Evolutionary conservation across 2,113 vertebrate genomes (phyloP).

Genomic region (Microtus pennsylvanicus): DNA sequence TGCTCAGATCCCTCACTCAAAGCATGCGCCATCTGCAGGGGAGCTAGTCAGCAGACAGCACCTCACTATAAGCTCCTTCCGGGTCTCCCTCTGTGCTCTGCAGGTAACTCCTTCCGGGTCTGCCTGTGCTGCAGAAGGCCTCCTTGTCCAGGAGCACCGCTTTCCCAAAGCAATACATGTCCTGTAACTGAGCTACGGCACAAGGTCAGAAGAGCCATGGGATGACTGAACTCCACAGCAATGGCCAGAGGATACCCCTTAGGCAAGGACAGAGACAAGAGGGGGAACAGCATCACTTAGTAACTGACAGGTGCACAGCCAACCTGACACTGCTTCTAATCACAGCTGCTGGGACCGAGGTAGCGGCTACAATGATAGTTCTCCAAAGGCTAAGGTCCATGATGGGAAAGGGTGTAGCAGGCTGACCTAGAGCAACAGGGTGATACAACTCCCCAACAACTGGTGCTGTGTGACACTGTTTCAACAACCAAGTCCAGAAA

Average conservation of each 20-base stretch:
- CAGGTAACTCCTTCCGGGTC: neutral
- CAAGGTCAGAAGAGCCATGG: neutral
- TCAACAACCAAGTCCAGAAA: too few relatives aligned
- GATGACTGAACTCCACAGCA: neutral
- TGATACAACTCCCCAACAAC: too few relatives aligned
- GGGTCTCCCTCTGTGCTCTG: neutral
- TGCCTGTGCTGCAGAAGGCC: neutral
- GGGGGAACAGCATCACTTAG: neutral
- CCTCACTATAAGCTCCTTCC: neutral
- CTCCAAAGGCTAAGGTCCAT: too few relatives aligned
- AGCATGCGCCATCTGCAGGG: neutral
- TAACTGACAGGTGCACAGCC: too few relatives aligned
- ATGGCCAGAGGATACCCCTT: neutral
- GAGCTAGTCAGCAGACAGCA: neutral
- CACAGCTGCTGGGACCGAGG: too few relatives aligned
- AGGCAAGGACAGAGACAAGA: neutral
- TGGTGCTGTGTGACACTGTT: too few relatives aligned
- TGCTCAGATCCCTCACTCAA: neutral
- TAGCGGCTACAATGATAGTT: too few relatives aligned
- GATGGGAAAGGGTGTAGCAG: too few relatives aligned
- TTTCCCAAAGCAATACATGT: neutral
- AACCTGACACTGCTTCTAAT: too few relatives aligned
- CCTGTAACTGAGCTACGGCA: neutral
- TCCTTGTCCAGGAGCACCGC: neutral
- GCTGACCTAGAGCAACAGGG: too few relatives aligned